Evolutionary conservation across 1,140 invertebrate species (phyloP).

Genomic region (Scaptomyza pallida): DNA sequence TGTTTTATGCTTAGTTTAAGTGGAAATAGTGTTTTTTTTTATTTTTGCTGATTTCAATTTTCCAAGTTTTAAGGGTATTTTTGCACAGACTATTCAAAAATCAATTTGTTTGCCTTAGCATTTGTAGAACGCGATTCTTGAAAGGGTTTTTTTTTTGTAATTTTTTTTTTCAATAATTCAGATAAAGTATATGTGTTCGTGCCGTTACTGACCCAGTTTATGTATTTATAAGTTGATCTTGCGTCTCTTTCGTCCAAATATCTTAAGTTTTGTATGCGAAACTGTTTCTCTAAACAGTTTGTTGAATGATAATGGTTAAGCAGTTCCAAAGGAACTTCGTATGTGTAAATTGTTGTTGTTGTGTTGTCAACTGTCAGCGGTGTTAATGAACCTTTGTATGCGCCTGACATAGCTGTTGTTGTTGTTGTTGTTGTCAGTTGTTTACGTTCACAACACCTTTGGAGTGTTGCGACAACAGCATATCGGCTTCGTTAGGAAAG

Average conservation of each 20-base stretch:
- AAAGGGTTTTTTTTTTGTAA: constrained; percentile 17
- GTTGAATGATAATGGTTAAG: neutral
- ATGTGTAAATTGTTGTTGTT: constrained; percentile 42
- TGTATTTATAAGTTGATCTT: constrained; percentile 10
- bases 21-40: too few species aligned
- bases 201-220: constrained; percentile 62
- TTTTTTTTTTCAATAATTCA: constrained; percentile 8
- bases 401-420: constrained; percentile 27
- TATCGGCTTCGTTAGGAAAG: constrained; percentile 67
- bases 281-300: neutral
- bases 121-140: constrained; percentile 6
- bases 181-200: constrained; percentile 4
- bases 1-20: too few species aligned
- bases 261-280: constrained; percentile 31
- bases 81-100: constrained; percentile 14
- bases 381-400: constrained; percentile 77
- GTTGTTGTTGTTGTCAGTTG: constrained; percentile 54
- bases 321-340: neutral
- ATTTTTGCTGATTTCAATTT: too few species aligned
- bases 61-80: too few species aligned
- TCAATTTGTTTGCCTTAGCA: constrained; percentile 26
- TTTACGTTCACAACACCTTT: constrained; percentile 49
- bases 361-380: constrained; percentile 39
- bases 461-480: constrained; percentile 30
- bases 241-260: constrained; percentile 27